Evolutionary conservation across 2,797 vertebrate genomes (phyloP).

Genomic region (Apogon hyalosoma): DNA sequence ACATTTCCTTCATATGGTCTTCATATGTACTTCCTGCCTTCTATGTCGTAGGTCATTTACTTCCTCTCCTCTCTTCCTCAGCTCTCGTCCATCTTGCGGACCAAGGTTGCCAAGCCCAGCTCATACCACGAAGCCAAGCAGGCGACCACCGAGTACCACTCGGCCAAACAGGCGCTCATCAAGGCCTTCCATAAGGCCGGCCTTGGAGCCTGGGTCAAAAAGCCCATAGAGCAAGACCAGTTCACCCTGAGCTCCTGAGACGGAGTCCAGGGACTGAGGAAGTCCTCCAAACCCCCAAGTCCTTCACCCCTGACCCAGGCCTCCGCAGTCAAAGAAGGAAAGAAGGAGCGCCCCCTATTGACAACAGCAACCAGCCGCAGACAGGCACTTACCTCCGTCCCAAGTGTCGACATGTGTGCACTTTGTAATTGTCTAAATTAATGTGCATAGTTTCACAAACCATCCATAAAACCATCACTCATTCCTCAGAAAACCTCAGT

Average conservation of each 20-base stretch:
- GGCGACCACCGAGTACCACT: conserved; percentile 92
- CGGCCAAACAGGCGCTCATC: conserved; percentile 93
- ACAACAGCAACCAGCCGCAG: conserved; percentile 66
- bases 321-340: conserved; percentile 19
- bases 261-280: conserved; percentile 47
- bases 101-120: conserved; percentile 88
- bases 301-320: conserved; percentile 58
- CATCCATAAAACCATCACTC: conserved; percentile 52
- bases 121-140: conserved; percentile 96
- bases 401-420: conserved; percentile 61
- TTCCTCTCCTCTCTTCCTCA: conserved; percentile 55
- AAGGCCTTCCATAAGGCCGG: conserved; percentile 96
- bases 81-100: conserved; percentile 88
- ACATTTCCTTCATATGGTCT: too few relatives aligned
- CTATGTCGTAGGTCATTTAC: neutral
- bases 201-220: conserved; percentile 97
- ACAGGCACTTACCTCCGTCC: conserved; percentile 74
- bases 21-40: neutral
- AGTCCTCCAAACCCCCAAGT: conserved; percentile 39
- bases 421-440: conserved; percentile 59
- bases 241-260: conserved; percentile 90
- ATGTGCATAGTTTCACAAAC: conserved; percentile 54
- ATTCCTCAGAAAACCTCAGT: conserved; percentile 68
- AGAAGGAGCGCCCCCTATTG: conserved; percentile 47
- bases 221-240: conserved; percentile 98